A percentile compares a stretch with the other conserved stretches of the same genome.
These are phyloP conservation scores for Diadumene lineata DNA, from an alignment of 92 coral and sea anemone genomes.

Conservation along the genomic window DNA sequence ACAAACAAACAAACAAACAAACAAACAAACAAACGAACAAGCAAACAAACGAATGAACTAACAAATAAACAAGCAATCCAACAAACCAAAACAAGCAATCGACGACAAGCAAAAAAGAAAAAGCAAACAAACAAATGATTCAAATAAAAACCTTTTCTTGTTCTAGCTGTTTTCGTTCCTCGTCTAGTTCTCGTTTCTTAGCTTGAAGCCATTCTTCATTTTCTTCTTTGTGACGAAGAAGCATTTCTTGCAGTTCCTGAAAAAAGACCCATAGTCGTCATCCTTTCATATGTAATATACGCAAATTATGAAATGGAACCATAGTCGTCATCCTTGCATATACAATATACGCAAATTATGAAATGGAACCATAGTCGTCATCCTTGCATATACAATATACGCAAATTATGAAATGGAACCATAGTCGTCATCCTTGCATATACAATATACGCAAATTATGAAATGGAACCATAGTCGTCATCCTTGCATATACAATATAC, in stretches of 20 bases:
- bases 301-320: too few relatives aligned
- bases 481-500: too few relatives aligned
- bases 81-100: neutral
- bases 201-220: constrained; percentile 74
- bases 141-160: constrained; percentile 48
- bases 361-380: too few relatives aligned
- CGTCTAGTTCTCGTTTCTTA: constrained; percentile 55
- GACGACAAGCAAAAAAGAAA: neutral
- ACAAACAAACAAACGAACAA: neutral
- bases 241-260: constrained; percentile 73
- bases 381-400: too few relatives aligned
- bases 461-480: too few relatives aligned
- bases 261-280: neutral
- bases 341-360: too few relatives aligned
- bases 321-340: too few relatives aligned
- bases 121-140: too few relatives aligned
- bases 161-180: constrained; percentile 50
- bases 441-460: too few relatives aligned
- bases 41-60: neutral
- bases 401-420: too few relatives aligned
- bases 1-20: neutral
- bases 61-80: neutral
- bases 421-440: too few relatives aligned
- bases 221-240: constrained; percentile 65
- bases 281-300: too few relatives aligned